A percentile compares a stretch with the other conserved stretches of the same genome.
These are phyloP conservation scores for Drosophila carrolli DNA, from an alignment of 1,140 invertebrate species.

Conservation along the genomic window DNA sequence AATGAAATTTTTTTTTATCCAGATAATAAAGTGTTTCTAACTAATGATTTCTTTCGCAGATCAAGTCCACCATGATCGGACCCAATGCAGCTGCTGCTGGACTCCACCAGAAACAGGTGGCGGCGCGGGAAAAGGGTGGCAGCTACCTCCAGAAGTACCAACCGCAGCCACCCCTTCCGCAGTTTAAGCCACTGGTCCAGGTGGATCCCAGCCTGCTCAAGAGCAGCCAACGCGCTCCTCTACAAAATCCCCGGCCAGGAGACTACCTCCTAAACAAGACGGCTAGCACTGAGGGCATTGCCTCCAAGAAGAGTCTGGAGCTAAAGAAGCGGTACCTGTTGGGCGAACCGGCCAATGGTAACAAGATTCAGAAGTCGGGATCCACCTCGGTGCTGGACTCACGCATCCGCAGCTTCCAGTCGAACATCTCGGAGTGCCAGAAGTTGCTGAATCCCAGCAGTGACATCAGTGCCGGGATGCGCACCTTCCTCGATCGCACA, in stretches of 20 bases:
- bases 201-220: conserved; percentile 81
- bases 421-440: conserved; percentile 94
- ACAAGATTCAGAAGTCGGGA: conserved; percentile 91
- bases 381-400: conserved; percentile 93
- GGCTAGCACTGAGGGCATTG: conserved; percentile 93
- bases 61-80: conserved; percentile 74
- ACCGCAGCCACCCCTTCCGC: conserved; percentile 84
- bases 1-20: too few species aligned
- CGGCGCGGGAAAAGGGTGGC: conserved; percentile 57
- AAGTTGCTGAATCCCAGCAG: conserved; percentile 93
- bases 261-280: conserved; percentile 92
- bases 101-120: conserved; percentile 66
- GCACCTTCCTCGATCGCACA: conserved; percentile 87
- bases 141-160: conserved; percentile 80
- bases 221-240: conserved; percentile 63
- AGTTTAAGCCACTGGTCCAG: conserved; percentile 86
- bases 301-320: conserved; percentile 93
- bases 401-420: conserved; percentile 92
- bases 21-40: not conserved
- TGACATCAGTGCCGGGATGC: conserved; percentile 90
- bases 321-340: conserved; percentile 93
- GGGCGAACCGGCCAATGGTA: conserved; percentile 86
- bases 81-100: conserved; percentile 51
- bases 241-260: conserved; percentile 87
- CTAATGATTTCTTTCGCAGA: conserved; percentile 17